These are phyloP conservation scores for Picathartes gymnocephalus DNA, from an alignment of 2,113 vertebrate species.

Conservation along the genomic window DNA sequence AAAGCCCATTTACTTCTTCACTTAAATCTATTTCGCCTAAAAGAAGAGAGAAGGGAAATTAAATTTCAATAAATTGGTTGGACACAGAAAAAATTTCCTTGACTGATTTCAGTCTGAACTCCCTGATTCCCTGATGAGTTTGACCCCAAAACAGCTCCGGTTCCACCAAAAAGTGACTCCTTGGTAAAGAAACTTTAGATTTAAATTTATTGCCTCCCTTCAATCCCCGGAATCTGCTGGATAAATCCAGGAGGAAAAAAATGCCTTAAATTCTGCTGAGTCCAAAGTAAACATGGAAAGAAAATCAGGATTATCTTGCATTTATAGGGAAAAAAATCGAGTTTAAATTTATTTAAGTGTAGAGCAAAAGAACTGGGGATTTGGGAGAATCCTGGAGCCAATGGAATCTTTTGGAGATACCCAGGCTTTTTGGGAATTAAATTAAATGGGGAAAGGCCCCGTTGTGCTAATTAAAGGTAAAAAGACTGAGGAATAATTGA, in stretches of 20 bases:
- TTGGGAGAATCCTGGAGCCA: conserved; percentile 26
- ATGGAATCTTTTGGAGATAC: not conserved
- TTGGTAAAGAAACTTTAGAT: not conserved
- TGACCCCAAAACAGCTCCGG: not conserved
- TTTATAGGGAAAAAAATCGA: conserved; percentile 11
- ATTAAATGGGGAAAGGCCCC: not conserved
- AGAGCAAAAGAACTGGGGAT: conserved; percentile 36
- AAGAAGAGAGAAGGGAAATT: not conserved
- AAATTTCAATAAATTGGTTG: not conserved
- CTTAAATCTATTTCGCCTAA: not conserved
- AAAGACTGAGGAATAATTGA: not conserved
- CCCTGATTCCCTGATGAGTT: not conserved
- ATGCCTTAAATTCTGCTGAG: not conserved
- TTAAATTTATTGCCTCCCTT: not conserved
- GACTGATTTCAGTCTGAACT: not conserved
- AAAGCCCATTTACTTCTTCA: not conserved
- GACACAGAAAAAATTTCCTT: not conserved
- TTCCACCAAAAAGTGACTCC: not conserved
- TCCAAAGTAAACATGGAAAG: not conserved
- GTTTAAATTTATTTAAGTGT: conserved; percentile 47
- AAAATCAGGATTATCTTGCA: conserved; percentile 39
- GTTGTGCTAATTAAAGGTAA: conserved; percentile 38
- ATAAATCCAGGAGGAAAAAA: not conserved
- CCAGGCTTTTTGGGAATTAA: conserved; percentile 18
- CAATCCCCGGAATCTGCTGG: not conserved